Evolutionary conservation across 2,797 vertebrate genomes (phyloP), one percentile per base, ranked within the genome.

Genomic region (Parauchenoglanis ngamensis): DNA sequence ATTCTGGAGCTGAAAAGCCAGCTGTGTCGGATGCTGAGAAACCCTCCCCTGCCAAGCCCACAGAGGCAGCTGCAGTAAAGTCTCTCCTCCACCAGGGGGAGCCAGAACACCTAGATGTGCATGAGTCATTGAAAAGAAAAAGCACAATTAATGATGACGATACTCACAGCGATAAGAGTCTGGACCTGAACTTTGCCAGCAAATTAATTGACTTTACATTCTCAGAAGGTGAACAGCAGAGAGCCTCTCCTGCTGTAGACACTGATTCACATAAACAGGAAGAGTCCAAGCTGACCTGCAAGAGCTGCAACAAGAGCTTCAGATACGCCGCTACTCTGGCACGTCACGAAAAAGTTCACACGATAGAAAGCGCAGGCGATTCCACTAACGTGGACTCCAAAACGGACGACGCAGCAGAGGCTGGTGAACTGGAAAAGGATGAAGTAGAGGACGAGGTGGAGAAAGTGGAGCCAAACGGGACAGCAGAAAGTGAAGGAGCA

Each of bases 181-280:
- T 98, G 93, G 98, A 99, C 94, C 96, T 99, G 83, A 97, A 98
- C 94, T 97, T 98, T 5, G 97, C 97, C 92, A 97, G 96, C 92
- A 98, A 98, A 93, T 95, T 98, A 86, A 98, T 99, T 89, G 98
- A 98, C 95, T 98, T 99, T 89, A 97, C 96, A 92, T 95, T 97
- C 92, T 93, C 94, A 0, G 94, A 96, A 91, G 94, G 92, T 49
- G 93, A 92, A n/a, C 90, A 95, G 92, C 91, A 21, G 84, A 91
- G 87, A 91, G 89, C 83, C 28, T 88, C 88, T 31, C 67, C 2
- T 89, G 91, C 35, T 88, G 79, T 54, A 76, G 89, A 88, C 2
- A 79, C 52, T 0, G 89, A 89, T 19, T 44, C 83, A 10, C 89
- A 87, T 1, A 88, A 90, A 84, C 90, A 91, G 88, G 94, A 96